A percentile compares a stretch with the other conserved stretches of the same genome.
Evolutionary conservation across 2,113 vertebrate genomes (phyloP).

Genomic region (Myotis yumanensis): DNA sequence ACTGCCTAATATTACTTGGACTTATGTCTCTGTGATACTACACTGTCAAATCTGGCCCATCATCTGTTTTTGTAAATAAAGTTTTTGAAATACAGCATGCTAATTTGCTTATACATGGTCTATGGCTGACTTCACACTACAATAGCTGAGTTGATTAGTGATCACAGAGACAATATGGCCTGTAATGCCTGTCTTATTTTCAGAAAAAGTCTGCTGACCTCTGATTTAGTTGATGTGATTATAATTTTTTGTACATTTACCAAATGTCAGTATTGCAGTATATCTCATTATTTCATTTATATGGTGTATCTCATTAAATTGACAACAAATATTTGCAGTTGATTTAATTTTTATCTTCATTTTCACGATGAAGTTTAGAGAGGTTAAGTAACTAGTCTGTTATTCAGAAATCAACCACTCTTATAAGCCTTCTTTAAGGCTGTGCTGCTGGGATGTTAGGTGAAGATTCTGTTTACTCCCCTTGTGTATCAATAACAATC

Average conservation of each 20-base stretch:
- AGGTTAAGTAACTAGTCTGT: not conserved
- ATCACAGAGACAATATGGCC: not conserved
- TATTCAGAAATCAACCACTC: not conserved
- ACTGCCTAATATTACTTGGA: not conserved
- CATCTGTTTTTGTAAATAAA: conserved; percentile 38
- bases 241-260: not conserved
- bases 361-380: conserved; percentile 31
- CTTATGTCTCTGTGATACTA: not conserved
- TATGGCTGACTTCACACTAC: not conserved
- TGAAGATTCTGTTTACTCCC: not conserved
- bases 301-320: conserved; percentile 31
- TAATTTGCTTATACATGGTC: not conserved
- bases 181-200: not conserved
- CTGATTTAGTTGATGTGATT: conserved; percentile 4
- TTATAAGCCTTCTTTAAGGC: not conserved
- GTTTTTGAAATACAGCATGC: not conserved
- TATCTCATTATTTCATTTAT: conserved; percentile 33
- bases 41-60: not conserved
- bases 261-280: not conserved
- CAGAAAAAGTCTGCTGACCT: conserved; percentile 21
- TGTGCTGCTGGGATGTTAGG: not conserved
- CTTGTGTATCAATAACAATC: not conserved
- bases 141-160: not conserved
- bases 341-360: conserved; percentile 17
- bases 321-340: not conserved